These are phyloP conservation scores for Penelope pileata DNA, from an alignment of 2,113 vertebrate genomes.

Conservation along the genomic window DNA sequence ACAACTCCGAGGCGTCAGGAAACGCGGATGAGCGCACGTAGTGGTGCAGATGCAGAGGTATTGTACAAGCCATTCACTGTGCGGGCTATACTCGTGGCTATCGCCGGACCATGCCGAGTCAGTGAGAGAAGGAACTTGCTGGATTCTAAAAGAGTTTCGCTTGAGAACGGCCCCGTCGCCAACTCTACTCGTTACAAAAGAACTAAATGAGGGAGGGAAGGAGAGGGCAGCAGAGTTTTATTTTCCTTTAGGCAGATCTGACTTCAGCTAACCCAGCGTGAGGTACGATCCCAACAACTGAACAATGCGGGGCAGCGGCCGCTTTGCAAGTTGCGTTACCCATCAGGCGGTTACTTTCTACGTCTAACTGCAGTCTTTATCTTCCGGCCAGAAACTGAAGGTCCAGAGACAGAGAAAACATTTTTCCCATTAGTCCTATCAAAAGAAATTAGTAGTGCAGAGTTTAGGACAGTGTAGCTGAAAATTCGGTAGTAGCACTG, in stretches of 20 bases:
- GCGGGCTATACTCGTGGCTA: conserved; percentile 75
- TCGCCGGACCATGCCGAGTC: conserved; percentile 79
- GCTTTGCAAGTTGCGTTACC: conserved; percentile 70
- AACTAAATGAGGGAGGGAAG: not conserved
- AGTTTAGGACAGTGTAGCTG: conserved; percentile 21
- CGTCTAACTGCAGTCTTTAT: conserved; percentile 96
- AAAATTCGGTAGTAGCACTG: conserved; percentile 37
- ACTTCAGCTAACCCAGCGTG: conserved; percentile 71
- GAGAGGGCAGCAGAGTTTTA: conserved; percentile 62
- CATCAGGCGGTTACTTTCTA: conserved; percentile 83
- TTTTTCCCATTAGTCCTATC: conserved; percentile 81
- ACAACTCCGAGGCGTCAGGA: conserved; percentile 72
- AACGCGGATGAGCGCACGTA: conserved; percentile 68
- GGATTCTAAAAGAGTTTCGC: conserved; percentile 72
- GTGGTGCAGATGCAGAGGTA: conserved; percentile 80
- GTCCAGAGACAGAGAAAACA: conserved; percentile 76
- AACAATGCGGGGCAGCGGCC: conserved; percentile 75
- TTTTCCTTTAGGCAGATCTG: conserved; percentile 76
- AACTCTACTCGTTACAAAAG: conserved; percentile 65
- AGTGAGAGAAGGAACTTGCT: conserved; percentile 70
- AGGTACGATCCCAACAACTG: conserved; percentile 76
- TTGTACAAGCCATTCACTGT: conserved; percentile 81
- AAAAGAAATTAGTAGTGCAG: conserved; percentile 65
- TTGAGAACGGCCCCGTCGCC: conserved; percentile 71
- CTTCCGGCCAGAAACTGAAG: conserved; percentile 86